Evolutionary conservation across 2,113 vertebrate species (phyloP).

Genomic region (Hystrix brachyura): DNA sequence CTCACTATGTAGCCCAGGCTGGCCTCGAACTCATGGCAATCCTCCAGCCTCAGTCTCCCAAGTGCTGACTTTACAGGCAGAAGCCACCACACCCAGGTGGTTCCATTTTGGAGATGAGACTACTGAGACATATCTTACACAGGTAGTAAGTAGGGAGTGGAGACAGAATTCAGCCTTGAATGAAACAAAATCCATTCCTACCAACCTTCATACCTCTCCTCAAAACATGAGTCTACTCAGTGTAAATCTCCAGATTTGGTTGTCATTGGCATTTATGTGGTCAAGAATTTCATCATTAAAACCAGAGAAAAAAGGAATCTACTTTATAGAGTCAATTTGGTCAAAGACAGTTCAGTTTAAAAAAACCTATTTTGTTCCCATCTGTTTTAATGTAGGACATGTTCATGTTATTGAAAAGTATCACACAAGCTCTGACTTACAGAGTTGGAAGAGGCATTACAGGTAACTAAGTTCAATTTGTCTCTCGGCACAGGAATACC

Average conservation of each 20-base stretch:
- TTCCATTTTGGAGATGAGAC: not conserved
- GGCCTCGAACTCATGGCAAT: not conserved
- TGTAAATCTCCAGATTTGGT: slow-evolving; percentile 16
- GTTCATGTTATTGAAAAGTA: slow-evolving; percentile 13
- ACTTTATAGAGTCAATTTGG: slow-evolving; percentile 42
- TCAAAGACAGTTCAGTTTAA: slow-evolving; percentile 50
- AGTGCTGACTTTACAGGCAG: not conserved
- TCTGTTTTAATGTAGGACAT: slow-evolving; percentile 29
- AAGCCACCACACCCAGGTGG: not conserved
- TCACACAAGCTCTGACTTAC: slow-evolving; percentile 36
- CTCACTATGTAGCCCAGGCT: not conserved
- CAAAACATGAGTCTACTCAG: not conserved
- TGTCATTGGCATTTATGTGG: not conserved
- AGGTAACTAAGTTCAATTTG: slow-evolving; percentile 19
- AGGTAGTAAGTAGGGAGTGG: not conserved
- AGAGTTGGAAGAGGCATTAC: slow-evolving; percentile 31
- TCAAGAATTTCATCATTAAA: slow-evolving; percentile 44
- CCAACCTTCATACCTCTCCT: not conserved
- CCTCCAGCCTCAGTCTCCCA: not conserved
- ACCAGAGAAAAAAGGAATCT: slow-evolving; percentile 57
- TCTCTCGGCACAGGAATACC: not conserved
- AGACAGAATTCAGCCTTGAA: not conserved
- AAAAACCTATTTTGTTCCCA: slow-evolving; percentile 27
- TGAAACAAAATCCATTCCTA: not conserved
- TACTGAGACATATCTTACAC: slow-evolving; percentile 17